A percentile compares a stretch with the other conserved stretches of the same genome.
Conservation (phyloP, 2,113 vertebrate species). For the Mesitornis unicolor region DNA sequence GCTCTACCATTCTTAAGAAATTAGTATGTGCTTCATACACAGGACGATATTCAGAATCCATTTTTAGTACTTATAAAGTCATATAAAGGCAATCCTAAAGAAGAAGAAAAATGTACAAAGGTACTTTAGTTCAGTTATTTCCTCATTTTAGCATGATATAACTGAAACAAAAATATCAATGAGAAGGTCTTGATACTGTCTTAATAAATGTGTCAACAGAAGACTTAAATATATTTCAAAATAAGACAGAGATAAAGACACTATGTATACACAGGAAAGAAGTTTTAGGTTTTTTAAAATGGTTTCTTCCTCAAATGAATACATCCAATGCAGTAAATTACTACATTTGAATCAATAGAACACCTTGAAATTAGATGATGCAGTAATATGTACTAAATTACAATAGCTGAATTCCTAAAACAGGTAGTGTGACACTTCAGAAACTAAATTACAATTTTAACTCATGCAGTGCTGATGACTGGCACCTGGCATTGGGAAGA, state of each 20-base stretch:
- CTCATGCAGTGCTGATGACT: background rate
- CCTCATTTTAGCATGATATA: background rate
- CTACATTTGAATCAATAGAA: background rate
- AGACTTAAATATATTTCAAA: background rate
- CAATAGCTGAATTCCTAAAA: background rate
- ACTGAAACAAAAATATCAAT: background rate
- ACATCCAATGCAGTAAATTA: background rate
- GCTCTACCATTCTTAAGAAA: background rate
- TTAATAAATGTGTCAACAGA: background rate
- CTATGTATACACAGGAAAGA: background rate
- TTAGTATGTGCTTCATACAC: background rate
- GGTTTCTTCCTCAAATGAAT: background rate
- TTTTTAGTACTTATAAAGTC: background rate
- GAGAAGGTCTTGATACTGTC: background rate
- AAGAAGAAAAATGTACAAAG: background rate
- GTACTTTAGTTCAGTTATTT: background rate
- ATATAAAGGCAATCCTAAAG: background rate
- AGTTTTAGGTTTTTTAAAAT: background rate
- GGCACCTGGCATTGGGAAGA: background rate
- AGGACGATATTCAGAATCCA: background rate
- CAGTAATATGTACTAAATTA: background rate
- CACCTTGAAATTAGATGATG: background rate
- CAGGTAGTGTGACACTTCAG: background rate
- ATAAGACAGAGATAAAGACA: background rate
- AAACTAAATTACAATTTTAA: background rate